Evolutionary conservation across 2,113 vertebrate species (phyloP).

Genomic region (Channa argus): DNA sequence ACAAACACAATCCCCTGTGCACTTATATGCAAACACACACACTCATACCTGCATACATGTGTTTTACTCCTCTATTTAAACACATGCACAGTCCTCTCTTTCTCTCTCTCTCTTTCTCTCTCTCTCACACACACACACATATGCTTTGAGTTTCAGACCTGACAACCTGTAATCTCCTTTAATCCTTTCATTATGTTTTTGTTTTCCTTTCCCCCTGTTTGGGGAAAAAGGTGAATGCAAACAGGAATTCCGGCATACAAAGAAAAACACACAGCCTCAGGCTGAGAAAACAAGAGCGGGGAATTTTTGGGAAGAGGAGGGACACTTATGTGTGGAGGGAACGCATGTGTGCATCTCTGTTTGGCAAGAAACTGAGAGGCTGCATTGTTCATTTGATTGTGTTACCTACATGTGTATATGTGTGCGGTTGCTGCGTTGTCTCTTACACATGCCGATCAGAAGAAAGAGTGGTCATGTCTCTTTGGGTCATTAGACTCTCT

Average conservation of each 20-base stretch:
- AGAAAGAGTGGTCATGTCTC: conserved; percentile 40
- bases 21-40: not conserved
- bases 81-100: conserved; percentile 1
- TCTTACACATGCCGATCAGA: conserved; percentile 7
- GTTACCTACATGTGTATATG: not conserved
- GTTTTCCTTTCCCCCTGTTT: conserved; percentile 73
- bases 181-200: conserved; percentile 82
- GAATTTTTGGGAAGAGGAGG: conserved; percentile 61
- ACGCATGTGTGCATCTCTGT: conserved; percentile 48
- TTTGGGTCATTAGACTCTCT: conserved; percentile 33
- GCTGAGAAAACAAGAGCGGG: conserved; percentile 74
- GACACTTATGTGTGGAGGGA: conserved; percentile 44
- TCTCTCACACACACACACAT: conserved; percentile 6
- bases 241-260: conserved; percentile 82
- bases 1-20: not conserved
- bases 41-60: conserved; percentile 14
- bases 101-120: not conserved
- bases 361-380: conserved; percentile 53
- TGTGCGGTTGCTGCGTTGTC: conserved; percentile 14
- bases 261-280: conserved; percentile 77
- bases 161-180: conserved; percentile 75
- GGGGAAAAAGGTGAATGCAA: conserved; percentile 78
- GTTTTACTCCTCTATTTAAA: conserved; percentile 40
- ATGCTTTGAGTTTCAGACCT: conserved; percentile 63
- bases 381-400: conserved; percentile 45